Evolutionary conservation across 2,888 invertebrate species (phyloP), one percentile per base, ranked within the genome.

Genomic region (Lottia gigantea): DNA sequence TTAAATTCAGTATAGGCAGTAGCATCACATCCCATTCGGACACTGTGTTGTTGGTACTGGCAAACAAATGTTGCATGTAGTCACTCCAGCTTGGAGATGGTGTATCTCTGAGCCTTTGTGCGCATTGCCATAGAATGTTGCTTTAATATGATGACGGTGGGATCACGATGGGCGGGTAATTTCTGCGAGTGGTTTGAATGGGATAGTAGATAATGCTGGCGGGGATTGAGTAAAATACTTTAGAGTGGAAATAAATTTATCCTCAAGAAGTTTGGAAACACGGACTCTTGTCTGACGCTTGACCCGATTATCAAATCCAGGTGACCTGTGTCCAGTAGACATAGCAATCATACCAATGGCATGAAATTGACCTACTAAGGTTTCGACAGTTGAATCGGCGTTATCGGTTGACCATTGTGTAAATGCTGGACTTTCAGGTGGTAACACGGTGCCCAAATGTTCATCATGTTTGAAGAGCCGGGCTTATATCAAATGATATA

Each of bases 11-110:
- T 19, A 62, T 63, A 16, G 63, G 63, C 23, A 63, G 23, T 1
- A 2, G n/a, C 19, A 63, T 16, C 14, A 63, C 40, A 49, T n/a
- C 63, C n/a, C 19, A 7, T 11, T 55, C 6, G 19, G n/a, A n/a
- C 1, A 55, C 12, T 19, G 8, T 19, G 19, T 55, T 15, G 19
- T 49, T 16, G 31, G 31, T 31, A 23, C n/a, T 26, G 16, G 19
- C 8, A 40, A 8, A 63, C 15, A 63, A n/a, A 15, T 63, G 16
- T 25, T 63, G 63, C 63, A 63, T 63, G 23, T 31, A 63, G 16
- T n/a, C 63, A 19, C 19, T 19, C 63, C 26, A 63, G 12, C 15
- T 55, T 55, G 49, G 49, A 8, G 49, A 19, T 19, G 19, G 6
- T 19, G 49, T 19, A 6, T 11, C 19, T 1, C 49, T n/a, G 11